Base-by-base conservation (phyloP, 2,113 vertebrate species). In the Pygathrix nemaeus region DNA sequence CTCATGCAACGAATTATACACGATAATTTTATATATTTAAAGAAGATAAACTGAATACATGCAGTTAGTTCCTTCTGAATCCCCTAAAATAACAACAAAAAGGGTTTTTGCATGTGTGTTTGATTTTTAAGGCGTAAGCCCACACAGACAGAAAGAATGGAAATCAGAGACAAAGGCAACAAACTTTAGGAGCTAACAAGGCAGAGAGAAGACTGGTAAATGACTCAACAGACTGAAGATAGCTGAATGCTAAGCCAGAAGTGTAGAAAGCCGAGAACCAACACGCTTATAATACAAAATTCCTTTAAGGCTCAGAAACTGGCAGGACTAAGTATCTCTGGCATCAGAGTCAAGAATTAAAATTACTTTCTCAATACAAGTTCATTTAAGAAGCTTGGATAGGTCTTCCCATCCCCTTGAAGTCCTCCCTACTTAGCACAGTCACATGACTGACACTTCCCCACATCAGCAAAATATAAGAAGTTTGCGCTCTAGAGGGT, bases 1-100 rank as follows among this genome's bases (percentile, higher is more conserved):
- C 27, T 93, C 45, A 52, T 57, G 52, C 0, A 68, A 72, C 61
- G 81, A 64, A 57, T 81, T 76, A 93, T 40, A 32, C 76, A 64
- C 57, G 78, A 50, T 76, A 85, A 55, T 86, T 61, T 38, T 84
- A 92, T 84, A 80, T 96, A 96, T 76, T 91, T 91, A 93, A 96
- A 97, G 64, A 92, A 32, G 9, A 2, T 86, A 95, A 85, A 80
- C 17, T 92, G 50, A 93, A 84, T 76, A 88, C 1, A 73, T 35
- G 13, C 4, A 92, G 11, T 89, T 94, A 72, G 73, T 93, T 94
- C 52, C 13, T 79, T 79, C 11, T 68, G 70, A 88, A 9, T 20
- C 1, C 10, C 48, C 32, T 25, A 52, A 82, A 86, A 76, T 59
- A 80, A 79, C 14, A 96, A 21, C 68, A 87, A 91, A 87, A 21